A percentile compares a stretch with the other conserved stretches of the same genome.
Conservation (phyloP, 2,888 invertebrate genomes). For the Meloe dianella region DNA sequence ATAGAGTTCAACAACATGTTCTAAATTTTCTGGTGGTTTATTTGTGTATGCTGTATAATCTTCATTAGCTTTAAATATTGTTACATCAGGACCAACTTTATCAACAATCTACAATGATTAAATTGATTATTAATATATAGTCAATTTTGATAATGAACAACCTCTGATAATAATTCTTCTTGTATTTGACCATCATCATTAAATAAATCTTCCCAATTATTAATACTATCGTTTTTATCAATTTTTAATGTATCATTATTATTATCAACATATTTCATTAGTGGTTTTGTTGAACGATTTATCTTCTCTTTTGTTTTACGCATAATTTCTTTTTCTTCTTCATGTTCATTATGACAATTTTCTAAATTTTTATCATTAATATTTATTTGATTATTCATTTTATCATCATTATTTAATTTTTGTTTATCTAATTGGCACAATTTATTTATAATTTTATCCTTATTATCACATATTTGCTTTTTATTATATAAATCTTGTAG, state of each 20-base stretch:
- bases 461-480: constrained; percentile 4
- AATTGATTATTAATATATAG: not conserved
- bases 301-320: constrained; percentile 54
- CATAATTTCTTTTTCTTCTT: constrained; percentile 56
- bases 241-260: constrained; percentile 47
- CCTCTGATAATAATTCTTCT: constrained; percentile 47
- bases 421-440: constrained; percentile 3
- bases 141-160: constrained; percentile 1
- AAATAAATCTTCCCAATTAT: constrained; percentile 58
- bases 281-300: constrained; percentile 52
- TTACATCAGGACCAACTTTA: constrained; percentile 50
- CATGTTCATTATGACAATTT: constrained; percentile 42
- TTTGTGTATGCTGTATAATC: constrained; percentile 49
- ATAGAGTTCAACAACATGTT: constrained; percentile 57
- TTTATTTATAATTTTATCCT: not conserved
- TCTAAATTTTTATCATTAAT: constrained; percentile 29
- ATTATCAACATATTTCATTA: constrained; percentile 54
- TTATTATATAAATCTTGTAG: not conserved
- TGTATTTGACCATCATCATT: constrained; percentile 52
- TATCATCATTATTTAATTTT: constrained; percentile 1
- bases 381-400: constrained; percentile 26
- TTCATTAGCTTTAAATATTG: constrained; percentile 49
- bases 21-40: constrained; percentile 51
- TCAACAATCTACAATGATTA: constrained; percentile 48
- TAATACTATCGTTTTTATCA: constrained; percentile 46